Percentiles rank a stretch among this genome's conserved stretches.
Evolutionary conservation across 2,113 vertebrate genomes (phyloP).

Genomic region (Pogonocichla stellata): DNA sequence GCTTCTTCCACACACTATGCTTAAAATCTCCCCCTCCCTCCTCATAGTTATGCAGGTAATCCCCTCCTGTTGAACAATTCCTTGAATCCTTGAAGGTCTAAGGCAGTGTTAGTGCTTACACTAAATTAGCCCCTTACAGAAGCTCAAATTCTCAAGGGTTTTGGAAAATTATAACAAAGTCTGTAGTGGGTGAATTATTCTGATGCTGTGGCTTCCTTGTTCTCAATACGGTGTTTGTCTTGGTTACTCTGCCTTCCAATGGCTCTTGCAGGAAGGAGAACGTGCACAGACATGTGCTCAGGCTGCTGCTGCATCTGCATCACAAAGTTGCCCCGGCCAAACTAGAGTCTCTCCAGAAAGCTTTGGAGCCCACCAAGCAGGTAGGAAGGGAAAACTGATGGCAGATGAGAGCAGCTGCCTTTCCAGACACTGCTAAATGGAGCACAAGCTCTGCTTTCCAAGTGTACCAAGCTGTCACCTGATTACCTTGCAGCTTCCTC

Average conservation of each 20-base stretch:
- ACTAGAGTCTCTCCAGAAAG: conserved; percentile 87
- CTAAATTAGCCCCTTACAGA: not conserved
- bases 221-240: not conserved
- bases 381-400: conserved; percentile 63
- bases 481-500: not conserved
- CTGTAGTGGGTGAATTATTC: not conserved
- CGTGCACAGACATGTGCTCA: conserved; percentile 88
- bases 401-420: not conserved
- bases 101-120: not conserved
- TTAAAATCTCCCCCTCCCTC: not conserved
- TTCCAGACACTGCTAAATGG: not conserved
- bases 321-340: conserved; percentile 85
- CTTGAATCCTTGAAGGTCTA: not conserved
- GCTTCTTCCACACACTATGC: not conserved
- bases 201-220: not conserved
- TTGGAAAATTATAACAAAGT: not conserved
- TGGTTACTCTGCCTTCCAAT: not conserved
- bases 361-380: conserved; percentile 92
- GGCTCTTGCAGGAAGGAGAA: conserved; percentile 89
- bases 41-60: not conserved
- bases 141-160: not conserved
- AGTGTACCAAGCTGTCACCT: not conserved
- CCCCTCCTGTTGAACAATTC: not conserved
- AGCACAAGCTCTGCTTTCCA: not conserved
- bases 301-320: conserved; percentile 90